A percentile compares a stretch with the other conserved stretches of the same genome.
These are phyloP conservation scores for Austrofundulus limnaeus DNA, from an alignment of 2,113 vertebrate species.

Conservation along the genomic window DNA sequence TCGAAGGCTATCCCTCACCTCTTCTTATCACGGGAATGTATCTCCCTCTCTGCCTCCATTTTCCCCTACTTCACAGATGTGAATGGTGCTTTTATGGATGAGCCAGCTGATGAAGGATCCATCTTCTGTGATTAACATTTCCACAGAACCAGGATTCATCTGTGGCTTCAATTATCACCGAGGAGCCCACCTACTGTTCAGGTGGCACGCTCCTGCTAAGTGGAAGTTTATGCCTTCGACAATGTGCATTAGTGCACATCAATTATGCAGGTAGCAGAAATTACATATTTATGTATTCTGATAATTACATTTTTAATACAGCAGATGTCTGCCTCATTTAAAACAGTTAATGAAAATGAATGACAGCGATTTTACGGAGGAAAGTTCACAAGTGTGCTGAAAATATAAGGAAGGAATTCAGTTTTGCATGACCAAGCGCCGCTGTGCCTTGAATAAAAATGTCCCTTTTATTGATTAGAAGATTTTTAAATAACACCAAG, in stretches of 20 bases:
- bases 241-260: constrained; percentile 69
- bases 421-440: neutral
- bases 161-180: constrained; percentile 66
- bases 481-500: constrained; percentile 38
- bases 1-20: constrained; percentile 48
- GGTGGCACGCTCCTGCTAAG: constrained; percentile 60
- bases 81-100: constrained; percentile 63
- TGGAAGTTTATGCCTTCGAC: constrained; percentile 70
- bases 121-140: constrained; percentile 69
- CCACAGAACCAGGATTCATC: constrained; percentile 45
- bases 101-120: constrained; percentile 61
- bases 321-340: constrained; percentile 76
- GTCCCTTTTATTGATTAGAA: constrained; percentile 50
- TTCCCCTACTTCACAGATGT: constrained; percentile 37
- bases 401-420: constrained; percentile 26
- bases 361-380: constrained; percentile 57
- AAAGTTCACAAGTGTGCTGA: constrained; percentile 34
- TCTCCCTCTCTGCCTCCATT: constrained; percentile 12
- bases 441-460: constrained; percentile 21
- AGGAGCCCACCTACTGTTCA: constrained; percentile 69
- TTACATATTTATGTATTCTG: constrained; percentile 80
- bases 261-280: constrained; percentile 77
- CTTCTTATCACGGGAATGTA: constrained; percentile 22
- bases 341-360: constrained; percentile 77
- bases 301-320: constrained; percentile 79